Conservation (phyloP, 1,140 invertebrate species). For the Thaumetopoea pityocampa region DNA sequence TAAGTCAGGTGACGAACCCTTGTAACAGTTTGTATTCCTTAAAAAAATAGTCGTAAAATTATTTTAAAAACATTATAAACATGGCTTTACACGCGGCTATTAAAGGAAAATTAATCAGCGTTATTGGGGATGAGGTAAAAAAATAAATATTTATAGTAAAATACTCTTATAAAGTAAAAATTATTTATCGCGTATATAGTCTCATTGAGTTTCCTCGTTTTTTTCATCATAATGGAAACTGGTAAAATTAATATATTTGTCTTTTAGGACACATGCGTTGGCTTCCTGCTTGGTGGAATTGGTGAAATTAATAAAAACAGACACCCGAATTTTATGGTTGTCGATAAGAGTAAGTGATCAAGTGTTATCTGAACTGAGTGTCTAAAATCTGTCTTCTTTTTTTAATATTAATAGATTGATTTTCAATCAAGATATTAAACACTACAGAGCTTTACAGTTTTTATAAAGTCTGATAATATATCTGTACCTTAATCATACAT, state of each 20-base stretch:
- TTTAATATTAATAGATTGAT: too few relatives aligned
- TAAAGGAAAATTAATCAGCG: conserved; percentile 97
- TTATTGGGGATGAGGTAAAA: conserved; percentile 98
- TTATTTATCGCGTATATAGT: too few relatives aligned
- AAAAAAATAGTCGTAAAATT: conserved; percentile 35
- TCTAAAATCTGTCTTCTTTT: too few relatives aligned
- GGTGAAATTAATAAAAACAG: conserved; percentile 99
- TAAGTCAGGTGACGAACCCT: conserved; percentile 69
- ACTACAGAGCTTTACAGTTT: too few relatives aligned
- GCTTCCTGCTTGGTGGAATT: conserved; percentile 97
- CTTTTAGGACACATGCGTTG: conserved; percentile 97
- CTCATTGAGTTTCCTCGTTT: too few relatives aligned
- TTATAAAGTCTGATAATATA: too few relatives aligned
- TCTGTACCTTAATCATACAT: too few relatives aligned
- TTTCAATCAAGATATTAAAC: too few relatives aligned
- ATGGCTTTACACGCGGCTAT: conserved; percentile 91
- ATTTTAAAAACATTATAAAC: conserved; percentile 42
- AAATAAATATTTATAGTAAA: background rate
- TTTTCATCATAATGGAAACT: too few relatives aligned
- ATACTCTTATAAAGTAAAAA: too few relatives aligned
- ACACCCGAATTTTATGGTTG: conserved; percentile 98
- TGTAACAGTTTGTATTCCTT: conserved; percentile 53
- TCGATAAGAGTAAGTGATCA: conserved; percentile 93
- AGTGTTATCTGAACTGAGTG: background rate
- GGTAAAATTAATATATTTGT: conserved; percentile 17